phyloP scores from a whole-genome alignment of 2,797 vertebrate genomes.

The Phalanger gymnotis region DNA sequence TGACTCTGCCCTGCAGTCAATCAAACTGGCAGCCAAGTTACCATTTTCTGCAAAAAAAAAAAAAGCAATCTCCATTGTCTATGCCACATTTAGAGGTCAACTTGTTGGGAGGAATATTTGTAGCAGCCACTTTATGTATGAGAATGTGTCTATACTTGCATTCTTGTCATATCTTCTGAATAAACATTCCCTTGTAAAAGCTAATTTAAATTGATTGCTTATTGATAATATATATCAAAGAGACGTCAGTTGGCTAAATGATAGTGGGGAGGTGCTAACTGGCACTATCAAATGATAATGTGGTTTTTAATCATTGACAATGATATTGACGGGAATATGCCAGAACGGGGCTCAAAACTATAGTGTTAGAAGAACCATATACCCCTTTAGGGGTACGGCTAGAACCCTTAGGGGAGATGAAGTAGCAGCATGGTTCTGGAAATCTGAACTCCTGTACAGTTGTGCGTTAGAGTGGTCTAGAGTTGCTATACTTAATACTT shows the following conservation, averaged over 20 bases:
- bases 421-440: not conserved
- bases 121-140: not conserved
- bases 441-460: not conserved
- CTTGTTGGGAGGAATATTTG: not conserved
- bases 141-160: not conserved
- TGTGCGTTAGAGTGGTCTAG: not conserved
- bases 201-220: not conserved
- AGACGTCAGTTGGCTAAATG: not conserved
- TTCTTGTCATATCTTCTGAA: not conserved
- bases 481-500: too few relatives aligned
- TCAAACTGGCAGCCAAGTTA: not conserved
- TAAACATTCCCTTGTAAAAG: not conserved
- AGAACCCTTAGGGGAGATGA: not conserved
- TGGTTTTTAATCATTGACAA: not conserved
- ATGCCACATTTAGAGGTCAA: not conserved
- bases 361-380: not conserved
- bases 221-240: not conserved
- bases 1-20: not conserved
- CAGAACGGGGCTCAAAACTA: not conserved
- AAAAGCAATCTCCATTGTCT: not conserved
- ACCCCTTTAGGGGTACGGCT: not conserved
- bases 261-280: not conserved
- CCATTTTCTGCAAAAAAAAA: not conserved
- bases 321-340: not conserved
- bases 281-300: not conserved